These are phyloP conservation scores for Tridacna gigas DNA, from an alignment of 2,888 invertebrate species.

Conservation along the genomic window DNA sequence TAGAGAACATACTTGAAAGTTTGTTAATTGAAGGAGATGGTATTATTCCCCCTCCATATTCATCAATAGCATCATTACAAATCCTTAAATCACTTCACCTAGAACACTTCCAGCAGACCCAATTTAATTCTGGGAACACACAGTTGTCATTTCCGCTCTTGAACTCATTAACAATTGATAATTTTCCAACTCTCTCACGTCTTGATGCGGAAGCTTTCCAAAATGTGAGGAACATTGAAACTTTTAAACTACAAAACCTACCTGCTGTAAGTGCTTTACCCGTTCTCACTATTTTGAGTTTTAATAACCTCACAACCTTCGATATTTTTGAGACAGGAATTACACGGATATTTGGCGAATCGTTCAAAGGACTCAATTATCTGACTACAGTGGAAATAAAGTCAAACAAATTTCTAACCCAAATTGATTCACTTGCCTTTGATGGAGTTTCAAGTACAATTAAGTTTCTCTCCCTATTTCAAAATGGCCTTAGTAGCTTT, in stretches of 20 bases:
- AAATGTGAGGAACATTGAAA: conserved; percentile 27
- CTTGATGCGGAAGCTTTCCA: conserved; percentile 39
- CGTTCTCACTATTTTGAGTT: conserved; percentile 35
- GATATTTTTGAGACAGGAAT: conserved; percentile 41
- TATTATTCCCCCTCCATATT: conserved; percentile 42
- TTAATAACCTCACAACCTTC: conserved; percentile 29
- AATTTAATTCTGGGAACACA: conserved; percentile 35
- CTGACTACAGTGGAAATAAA: conserved; percentile 40
- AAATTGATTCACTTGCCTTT: conserved; percentile 44
- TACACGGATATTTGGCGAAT: conserved; percentile 14
- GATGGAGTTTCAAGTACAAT: conserved; percentile 45
- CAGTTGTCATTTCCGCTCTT: conserved; percentile 58
- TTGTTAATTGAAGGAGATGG: conserved; percentile 88
- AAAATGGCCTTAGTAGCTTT: conserved; percentile 19
- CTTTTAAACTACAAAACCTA: conserved; percentile 29
- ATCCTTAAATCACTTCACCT: conserved; percentile 62
- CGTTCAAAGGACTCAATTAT: conserved; percentile 38
- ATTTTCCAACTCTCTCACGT: conserved; percentile 30
- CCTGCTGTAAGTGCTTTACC: conserved; percentile 33
- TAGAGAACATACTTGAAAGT: conserved; percentile 92
- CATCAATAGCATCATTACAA: conserved; percentile 56
- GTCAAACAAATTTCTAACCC: conserved; percentile 27
- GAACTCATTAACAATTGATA: conserved; percentile 56
- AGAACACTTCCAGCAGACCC: conserved; percentile 53
- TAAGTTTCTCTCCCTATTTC: conserved; percentile 35